Base-by-base conservation (phyloP, 2,113 vertebrate genomes). In the Zeus faber region DNA sequence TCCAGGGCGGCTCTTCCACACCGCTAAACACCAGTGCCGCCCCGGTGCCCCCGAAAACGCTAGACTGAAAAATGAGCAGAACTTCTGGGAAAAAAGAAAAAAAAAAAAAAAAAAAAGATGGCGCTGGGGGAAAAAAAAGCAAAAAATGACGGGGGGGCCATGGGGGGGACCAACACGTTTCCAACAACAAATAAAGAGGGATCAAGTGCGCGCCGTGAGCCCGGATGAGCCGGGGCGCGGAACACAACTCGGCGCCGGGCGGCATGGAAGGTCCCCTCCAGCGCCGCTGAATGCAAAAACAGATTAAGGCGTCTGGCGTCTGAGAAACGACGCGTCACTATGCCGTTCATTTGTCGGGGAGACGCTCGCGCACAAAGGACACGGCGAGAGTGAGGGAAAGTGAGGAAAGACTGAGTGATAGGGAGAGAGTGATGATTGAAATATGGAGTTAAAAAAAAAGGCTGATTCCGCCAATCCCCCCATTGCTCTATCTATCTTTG, bases 301-400 rank as follows among this genome's bases (percentile, higher is more conserved):
- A 89, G 85, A 87, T 88, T 87, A 87, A 73, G n/a, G 33, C n/a
- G 33, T 37, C n/a, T 14, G 33, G 65, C 21, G 61, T 64, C 71
- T 84, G 75, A 81, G 68, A 82, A 81, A 87, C 72, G 75, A 81
- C 74, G 76, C 66, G 74, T 85, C 85, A 87, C 84, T 84, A 85
- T 84, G 79, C 76, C 80, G 82, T 88, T 82, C 77, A 85, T 84
- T 84, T 87, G 80, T 83, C 71, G 72, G 79, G 68, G 76, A 84
- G 81, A 81, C 75, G 83, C 68, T 77, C 82, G 78, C 74, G 56
- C 67, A 85, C 74, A 77, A 77, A 77, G 67, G 67, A 78, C 60
- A 67, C 61, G 70, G 61, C 65, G 43, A 27, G 14, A 16, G 23
- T n/a, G n/a, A n/a, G n/a, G n/a, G n/a, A n/a, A n/a, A n/a, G n/a